Conservation (phyloP, 2,888 invertebrate genomes). For the Gastracanthus pulcherrimus region DNA sequence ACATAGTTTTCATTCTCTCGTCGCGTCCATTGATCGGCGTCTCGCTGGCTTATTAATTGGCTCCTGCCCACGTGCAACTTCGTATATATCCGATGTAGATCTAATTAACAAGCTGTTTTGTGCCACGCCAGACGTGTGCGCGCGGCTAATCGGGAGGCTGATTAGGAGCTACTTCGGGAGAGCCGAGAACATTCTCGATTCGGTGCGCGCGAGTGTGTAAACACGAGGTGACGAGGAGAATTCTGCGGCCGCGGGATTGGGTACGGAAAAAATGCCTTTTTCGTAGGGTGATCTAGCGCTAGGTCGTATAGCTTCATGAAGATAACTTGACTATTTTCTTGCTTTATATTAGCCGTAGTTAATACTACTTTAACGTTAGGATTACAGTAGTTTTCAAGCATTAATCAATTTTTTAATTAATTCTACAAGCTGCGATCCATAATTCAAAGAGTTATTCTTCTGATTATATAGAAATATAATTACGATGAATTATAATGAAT, state of each 20-base stretch:
- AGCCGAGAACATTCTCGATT: constrained; percentile 13
- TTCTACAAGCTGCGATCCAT: too few relatives aligned
- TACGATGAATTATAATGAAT: too few relatives aligned
- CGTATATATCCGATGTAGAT: background rate
- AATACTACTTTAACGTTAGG: too few relatives aligned
- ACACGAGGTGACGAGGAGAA: too few relatives aligned
- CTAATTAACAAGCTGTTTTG: constrained; percentile 33
- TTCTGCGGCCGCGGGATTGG: too few relatives aligned
- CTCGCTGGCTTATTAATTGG: constrained; percentile 34
- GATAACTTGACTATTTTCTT: background rate
- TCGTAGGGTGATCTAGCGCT: constrained; percentile 32
- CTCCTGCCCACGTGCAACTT: background rate
- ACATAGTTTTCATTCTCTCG: constrained; percentile 35
- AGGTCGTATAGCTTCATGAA: constrained; percentile 26
- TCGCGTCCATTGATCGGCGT: constrained; percentile 38
- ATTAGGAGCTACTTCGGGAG: constrained; percentile 30
- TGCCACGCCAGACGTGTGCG: background rate
- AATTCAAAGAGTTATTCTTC: too few relatives aligned
- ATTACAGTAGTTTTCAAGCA: too few relatives aligned
- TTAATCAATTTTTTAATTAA: too few relatives aligned
- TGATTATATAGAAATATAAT: too few relatives aligned
- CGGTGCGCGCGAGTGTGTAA: background rate
- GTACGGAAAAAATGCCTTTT: constrained; percentile 34
- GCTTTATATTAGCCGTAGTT: too few relatives aligned
- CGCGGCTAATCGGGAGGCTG: constrained; percentile 27